Percentiles rank a stretch among this genome's conserved stretches.
phyloP scores from a whole-genome alignment of 2,888 invertebrate genomes.

The Cheilosia variabilis region DNA sequence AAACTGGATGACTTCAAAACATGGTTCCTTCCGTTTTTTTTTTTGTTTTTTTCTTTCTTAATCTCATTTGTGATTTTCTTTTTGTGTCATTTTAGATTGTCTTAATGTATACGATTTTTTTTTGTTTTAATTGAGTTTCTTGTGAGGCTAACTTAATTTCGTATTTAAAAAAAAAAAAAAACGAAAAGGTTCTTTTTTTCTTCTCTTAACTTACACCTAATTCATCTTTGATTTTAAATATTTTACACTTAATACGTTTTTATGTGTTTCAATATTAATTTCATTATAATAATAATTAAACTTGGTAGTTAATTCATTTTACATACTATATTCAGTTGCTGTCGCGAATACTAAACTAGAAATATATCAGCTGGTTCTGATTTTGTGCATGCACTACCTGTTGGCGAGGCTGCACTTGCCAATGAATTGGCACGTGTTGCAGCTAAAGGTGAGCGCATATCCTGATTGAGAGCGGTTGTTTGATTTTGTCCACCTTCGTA shows the following conservation, averaged over 20 bases:
- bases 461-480: constrained; percentile 84
- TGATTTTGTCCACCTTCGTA: constrained; percentile 84
- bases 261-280: constrained; percentile 25
- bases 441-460: constrained; percentile 88
- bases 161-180: background rate
- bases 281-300: constrained; percentile 7
- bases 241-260: constrained; percentile 28
- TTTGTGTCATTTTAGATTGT: constrained; percentile 33
- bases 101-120: constrained; percentile 31
- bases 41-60: background rate
- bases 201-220: background rate
- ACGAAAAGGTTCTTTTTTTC: background rate
- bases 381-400: constrained; percentile 89
- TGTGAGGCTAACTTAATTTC: constrained; percentile 26
- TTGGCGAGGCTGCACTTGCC: constrained; percentile 89
- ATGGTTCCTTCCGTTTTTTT: constrained; percentile 22
- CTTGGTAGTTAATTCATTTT: constrained; percentile 17
- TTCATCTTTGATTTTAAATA: constrained; percentile 17
- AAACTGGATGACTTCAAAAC: background rate
- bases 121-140: constrained; percentile 20
- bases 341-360: constrained; percentile 80
- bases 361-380: constrained; percentile 84
- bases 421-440: constrained; percentile 89
- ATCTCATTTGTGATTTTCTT: constrained; percentile 39
- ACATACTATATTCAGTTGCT: constrained; percentile 56